These are phyloP conservation scores for Paedocypris micromegethes DNA, from an alignment of 2,797 vertebrate genomes.

Conservation along the genomic window DNA sequence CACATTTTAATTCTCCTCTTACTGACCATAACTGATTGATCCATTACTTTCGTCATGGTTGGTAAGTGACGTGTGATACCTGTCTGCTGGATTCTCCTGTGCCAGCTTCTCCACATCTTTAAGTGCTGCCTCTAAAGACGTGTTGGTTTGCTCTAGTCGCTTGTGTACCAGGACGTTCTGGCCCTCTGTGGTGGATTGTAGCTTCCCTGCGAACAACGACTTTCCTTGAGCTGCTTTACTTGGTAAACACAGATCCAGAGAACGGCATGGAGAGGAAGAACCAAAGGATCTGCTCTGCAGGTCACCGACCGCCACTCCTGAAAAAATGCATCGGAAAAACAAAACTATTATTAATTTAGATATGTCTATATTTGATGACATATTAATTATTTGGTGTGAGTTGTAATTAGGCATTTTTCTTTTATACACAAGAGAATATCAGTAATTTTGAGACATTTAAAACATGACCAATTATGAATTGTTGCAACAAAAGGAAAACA, in stretches of 20 bases:
- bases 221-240: slow-evolving; percentile 47
- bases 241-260: slow-evolving; percentile 28
- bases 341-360: too few species aligned
- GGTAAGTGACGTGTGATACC: slow-evolving; percentile 60
- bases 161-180: slow-evolving; percentile 63
- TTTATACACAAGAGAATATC: too few species aligned
- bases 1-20: not conserved
- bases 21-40: not conserved
- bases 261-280: slow-evolving; percentile 44
- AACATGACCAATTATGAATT: too few species aligned
- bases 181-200: slow-evolving; percentile 36
- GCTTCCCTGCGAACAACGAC: slow-evolving; percentile 37
- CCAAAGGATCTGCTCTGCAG: slow-evolving; percentile 64
- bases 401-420: too few species aligned
- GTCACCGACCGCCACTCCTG: slow-evolving; percentile 48
- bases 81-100: slow-evolving; percentile 62
- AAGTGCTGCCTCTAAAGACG: slow-evolving; percentile 74
- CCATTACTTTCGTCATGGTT: not conserved
- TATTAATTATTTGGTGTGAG: too few species aligned
- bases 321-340: not conserved
- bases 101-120: slow-evolving; percentile 78
- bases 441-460: too few species aligned
- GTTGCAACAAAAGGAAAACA: too few species aligned
- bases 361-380: too few species aligned
- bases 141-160: slow-evolving; percentile 83